Conservation (phyloP, 1,140 invertebrate genomes). For the Spodoptera litura region DNA sequence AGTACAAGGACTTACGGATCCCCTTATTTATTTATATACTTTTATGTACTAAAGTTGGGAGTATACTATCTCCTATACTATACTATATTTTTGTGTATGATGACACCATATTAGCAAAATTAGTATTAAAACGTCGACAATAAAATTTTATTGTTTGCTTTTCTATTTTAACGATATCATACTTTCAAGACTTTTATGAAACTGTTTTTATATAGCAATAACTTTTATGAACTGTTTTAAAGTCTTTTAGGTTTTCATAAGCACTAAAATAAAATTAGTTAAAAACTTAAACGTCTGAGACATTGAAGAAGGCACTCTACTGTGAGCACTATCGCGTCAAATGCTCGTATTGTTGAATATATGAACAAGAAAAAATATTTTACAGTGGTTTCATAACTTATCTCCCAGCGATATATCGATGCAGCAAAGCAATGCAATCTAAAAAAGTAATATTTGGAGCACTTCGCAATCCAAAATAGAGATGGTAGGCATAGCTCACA, state of each 20-base stretch:
- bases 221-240: too few relatives aligned
- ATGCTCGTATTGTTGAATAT: background rate
- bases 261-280: background rate
- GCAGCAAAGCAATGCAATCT: background rate
- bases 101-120: too few relatives aligned
- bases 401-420: background rate
- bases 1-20: background rate
- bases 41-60: background rate
- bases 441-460: background rate
- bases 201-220: too few relatives aligned
- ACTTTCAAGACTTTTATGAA: too few relatives aligned
- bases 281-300: background rate
- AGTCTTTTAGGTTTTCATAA: too few relatives aligned
- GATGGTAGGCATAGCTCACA: constrained; percentile 30
- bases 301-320: background rate
- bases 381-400: background rate
- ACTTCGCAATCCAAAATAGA: background rate
- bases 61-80: too few relatives aligned
- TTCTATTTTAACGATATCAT: too few relatives aligned
- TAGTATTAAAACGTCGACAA: too few relatives aligned
- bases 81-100: too few relatives aligned
- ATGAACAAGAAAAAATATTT: background rate
- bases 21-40: constrained; percentile 16
- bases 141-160: too few relatives aligned
- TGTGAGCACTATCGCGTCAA: background rate